Evolutionary conservation across 2,113 vertebrate genomes (phyloP), one percentile per base, ranked within the genome.

Genomic region (Cryptotis parvus): DNA sequence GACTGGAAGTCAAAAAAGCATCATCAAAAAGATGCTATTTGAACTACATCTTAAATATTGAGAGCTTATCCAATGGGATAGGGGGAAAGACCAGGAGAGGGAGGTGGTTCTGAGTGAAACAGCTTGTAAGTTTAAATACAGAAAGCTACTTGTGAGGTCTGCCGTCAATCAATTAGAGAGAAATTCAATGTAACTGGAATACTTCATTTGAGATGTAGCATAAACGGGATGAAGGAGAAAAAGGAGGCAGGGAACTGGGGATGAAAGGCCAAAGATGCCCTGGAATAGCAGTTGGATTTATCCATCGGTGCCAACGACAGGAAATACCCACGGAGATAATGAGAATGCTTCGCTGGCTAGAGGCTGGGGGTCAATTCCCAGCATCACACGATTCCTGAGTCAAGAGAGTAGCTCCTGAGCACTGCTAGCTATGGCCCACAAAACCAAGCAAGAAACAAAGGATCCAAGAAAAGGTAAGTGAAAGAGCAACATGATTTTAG

Each of bases 21-120:
- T 94, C 92, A 90, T 87, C 35, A 93, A 87, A 94, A 55, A 77
- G 41, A 87, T 58, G 14, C 5, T 69, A 91, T 61, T 77, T 91
- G 69, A 92, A 94, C 52, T n/a, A 11, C 27, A 65, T 89, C 80
- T 87, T 45, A 91, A 73, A 91, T 83, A 84, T 70, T 79, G 63
- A 95, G 15, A 65, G 27, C 11, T 76, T 61, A 70, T 14, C 31
- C 78, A 27, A 22, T 33, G 63, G 29, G 26, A 6, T 9, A 65
- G 63, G 26, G 37, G 70, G 37, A 41, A 24, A 70, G 69, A 37
- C 15, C 33, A 39, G 49, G 39, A 20, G 10, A 39, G 26, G 3
- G 5, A 8, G 7, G 2, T 26, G 22, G 35, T 75, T 74, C 72
- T 84, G 81, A 86, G 29, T 58, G 33, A 75, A 92, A 93, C 72